Base-by-base conservation (phyloP, 2,888 invertebrate genomes). In the Dicyrtomina minuta region DNA sequence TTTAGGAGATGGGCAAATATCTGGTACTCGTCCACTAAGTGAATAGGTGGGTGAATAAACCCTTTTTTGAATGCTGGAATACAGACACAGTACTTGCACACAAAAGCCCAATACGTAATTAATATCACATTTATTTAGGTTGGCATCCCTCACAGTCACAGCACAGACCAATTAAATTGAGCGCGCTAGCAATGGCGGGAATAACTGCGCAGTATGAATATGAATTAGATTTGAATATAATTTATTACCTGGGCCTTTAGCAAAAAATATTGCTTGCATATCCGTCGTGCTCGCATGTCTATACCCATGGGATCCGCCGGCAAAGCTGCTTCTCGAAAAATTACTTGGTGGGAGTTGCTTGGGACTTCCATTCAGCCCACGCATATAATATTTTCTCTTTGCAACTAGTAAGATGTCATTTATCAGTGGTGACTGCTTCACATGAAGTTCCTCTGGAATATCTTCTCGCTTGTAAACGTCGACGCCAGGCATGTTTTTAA, bases 1-100 rank as follows among this genome's bases (percentile, higher is more conserved):
- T 80, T 79, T 20, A 85, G 79, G 3, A 84, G 75, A 67, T 82
- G 79, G 66, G 83, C 82, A 70, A 84, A 80, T 62, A 85, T 78
- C 33, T 83, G 82, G 76, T 85, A 85, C 58, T 84, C 79, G 77
- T 85, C 85, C 43, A 84, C 82, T 56, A 82, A 80, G 41, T 81
- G 75, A 43, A 85, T 82, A 1, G 83, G 81, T 15, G 79, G 75
- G 12, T 79, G 73, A 6, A 80, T 77, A 49, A 77, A 73, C 41
- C 81, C 80, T 56, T 77, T 75, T 62, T 80, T 80, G 76, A 85
- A 82, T 51, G 80, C 81, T 44, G 82, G 80, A 58, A 78, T 12
- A 65, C n/a, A 20, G 26, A 55, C 33, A n/a, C 1, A 1, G n/a
- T n/a, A n/a, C n/a, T n/a, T n/a, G n/a, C n/a, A n/a, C n/a, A n/a